Conservation (phyloP, 1,140 invertebrate species). For the Drosophila pachea region DNA sequence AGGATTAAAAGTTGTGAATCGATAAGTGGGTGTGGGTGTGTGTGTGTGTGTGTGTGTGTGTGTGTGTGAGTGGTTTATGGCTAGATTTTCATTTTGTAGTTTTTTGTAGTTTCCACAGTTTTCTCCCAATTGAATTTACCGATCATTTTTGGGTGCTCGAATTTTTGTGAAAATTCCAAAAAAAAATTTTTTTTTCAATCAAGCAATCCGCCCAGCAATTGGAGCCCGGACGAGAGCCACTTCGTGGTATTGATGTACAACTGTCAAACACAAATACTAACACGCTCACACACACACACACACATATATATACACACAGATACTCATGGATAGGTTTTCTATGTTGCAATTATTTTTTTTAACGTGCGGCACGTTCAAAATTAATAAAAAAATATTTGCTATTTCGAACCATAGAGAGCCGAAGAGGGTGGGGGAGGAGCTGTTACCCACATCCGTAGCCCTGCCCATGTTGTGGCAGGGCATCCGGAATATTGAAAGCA, state of each 20-base stretch:
- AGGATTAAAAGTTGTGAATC: too few relatives aligned
- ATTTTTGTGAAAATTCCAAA: too few relatives aligned
- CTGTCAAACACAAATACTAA: not conserved
- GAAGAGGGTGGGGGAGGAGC: not conserved
- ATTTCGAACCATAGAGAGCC: constrained; percentile 19
- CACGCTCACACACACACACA: constrained; percentile 10
- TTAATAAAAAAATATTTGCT: constrained; percentile 61
- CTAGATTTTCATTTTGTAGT: too few relatives aligned
- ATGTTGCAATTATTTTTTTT: constrained; percentile 40
- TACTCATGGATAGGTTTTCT: not conserved
- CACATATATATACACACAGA: constrained; percentile 1
- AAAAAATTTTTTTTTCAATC: too few relatives aligned
- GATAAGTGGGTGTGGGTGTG: too few relatives aligned
- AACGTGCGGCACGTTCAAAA: constrained; percentile 51
- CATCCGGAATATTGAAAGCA: constrained; percentile 46
- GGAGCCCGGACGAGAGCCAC: not conserved
- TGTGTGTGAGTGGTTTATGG: too few relatives aligned
- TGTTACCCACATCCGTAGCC: not conserved
- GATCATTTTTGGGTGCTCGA: too few relatives aligned
- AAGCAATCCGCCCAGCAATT: not conserved
- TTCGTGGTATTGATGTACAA: constrained; percentile 1
- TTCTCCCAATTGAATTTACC: too few relatives aligned
- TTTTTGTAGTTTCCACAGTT: too few relatives aligned
- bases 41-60: too few relatives aligned
- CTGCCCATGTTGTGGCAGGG: constrained; percentile 42